Evolutionary conservation across 1,140 invertebrate genomes (phyloP), one percentile per base, ranked within the genome.

Genomic region (Zaprionus tsacasi): DNA sequence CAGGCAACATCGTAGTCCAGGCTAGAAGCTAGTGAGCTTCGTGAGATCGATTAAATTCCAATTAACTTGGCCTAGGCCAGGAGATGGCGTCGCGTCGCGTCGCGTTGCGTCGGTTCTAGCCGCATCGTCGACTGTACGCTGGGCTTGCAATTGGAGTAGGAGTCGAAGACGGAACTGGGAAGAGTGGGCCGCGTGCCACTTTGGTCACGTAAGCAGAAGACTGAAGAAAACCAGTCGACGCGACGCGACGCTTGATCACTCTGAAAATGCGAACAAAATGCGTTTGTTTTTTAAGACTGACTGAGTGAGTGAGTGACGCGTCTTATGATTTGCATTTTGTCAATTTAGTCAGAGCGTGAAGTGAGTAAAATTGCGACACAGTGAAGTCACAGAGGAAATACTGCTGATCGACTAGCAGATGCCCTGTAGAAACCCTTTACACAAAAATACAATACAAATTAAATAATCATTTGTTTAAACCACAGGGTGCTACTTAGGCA

Each of bases 171-270:
- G 21, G 8, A 36, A 6, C n/a, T 65, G 13, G 13, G 21, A 21
- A 21, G 27, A 55, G 33, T 50, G 13, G 57, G 43, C 40, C 36
- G 48, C 45, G 77, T 69, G 69, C 69, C 45, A 13, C 67, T 57
- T 58, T 70, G 52, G 75, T 89, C 83, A 88, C 83, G 83, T 89
- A 89, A 81, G 58, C 83, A 71, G 76, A 71, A 69, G 56, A 58
- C 40, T 65, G 55, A 59, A 38, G 38, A 79, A 79, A 89, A 85
- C 81, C 85, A 66, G 78, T 88, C 78, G 54, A 59, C 30, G n/a
- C 43, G 48, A 17, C 25, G n/a, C n/a, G n/a, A n/a, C 25, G 12
- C 27, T 33, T n/a, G 10, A 38, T n/a, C 48, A 33, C 21, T 13
- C 12, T 64, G 48, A 27, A 54, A 40, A 40, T 64, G 17, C n/a